Base-by-base conservation (phyloP, 2,113 vertebrate genomes). In the Stictonetta naevosa region DNA sequence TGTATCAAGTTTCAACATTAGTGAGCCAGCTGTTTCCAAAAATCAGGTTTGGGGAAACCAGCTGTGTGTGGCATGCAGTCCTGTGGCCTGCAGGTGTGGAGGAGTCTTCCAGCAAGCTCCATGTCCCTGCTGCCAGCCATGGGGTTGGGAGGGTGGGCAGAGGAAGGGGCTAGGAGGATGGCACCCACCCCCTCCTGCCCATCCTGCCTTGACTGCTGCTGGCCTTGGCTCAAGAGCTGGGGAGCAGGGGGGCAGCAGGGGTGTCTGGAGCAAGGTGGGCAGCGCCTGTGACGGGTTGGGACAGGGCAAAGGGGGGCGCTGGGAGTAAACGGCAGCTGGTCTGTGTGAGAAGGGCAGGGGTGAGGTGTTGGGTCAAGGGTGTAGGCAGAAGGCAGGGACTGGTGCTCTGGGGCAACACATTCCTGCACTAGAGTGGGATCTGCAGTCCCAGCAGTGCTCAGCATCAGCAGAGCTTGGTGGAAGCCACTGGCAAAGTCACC, bases 211-310 rank as follows among this genome's bases (percentile, higher is more conserved):
- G 58, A 58, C 21, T 40, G 38, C 62, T 29, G 69, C 56, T 42
- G 42, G 22, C 66, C 42, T 38, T 18, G 1, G 18, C 3, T 1
- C 0, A 0, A 42, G 28, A 55, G 52, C 52, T 40, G 50, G 34
- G 16, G 36, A 23, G 53, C 14, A 74, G 48, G 36, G 26, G 34
- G 12, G 18, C 34, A 17, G 71, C 14, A 74, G 48, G 28, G 20
- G 34, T 22, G 18, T 36, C 68, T 36, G 48, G 46, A 52, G n/a
- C 38, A 42, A 42, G 11, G 52, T 55, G 52, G 52, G 71, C 34
- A 33, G 52, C 25, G 52, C 53, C 21, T 23, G 31, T 20, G 6
- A 29, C 12, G 28, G 34, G 29, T 21, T 25, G 19, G 10, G 38
- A 25, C 11, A 22, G 52, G 9, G 29, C 29, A 16, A 31, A 48